Base-by-base conservation (phyloP, 2,888 invertebrate genomes). In the Tiliacea aurago region DNA sequence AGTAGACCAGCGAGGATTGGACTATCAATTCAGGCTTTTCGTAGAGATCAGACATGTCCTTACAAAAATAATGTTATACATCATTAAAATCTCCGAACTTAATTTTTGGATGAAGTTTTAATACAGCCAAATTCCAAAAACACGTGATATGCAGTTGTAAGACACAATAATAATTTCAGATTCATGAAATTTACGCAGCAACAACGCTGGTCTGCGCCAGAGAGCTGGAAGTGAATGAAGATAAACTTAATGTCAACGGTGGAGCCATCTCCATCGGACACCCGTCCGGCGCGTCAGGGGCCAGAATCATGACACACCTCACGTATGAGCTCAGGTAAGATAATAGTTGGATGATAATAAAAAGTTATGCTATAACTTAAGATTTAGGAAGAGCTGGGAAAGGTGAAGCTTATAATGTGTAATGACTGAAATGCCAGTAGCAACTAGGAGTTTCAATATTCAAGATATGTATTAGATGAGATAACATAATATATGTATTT, bases 241-340 rank as follows among this genome's bases (percentile, higher is more conserved):
- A 97, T 81, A 99, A 98, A 91, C 95, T 99, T 83, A 99, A 99
- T 93, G 98, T 99, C 5, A 98, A 99, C 93, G 99, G 99, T 41
- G 99, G 99, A 70, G 99, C 99, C 72, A 98, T 99, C 90, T 99
- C 99, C 58, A 91, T 99, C 78, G 99, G 99, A n/a, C 99, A 99
- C 96, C 99, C 99, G 6, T 96, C 99, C n/a, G 99, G 97, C 49
- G 99, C 99, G 13, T 98, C 99, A 47, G 99, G 99, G 10, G 97
- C 98, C 18, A 97, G 99, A 91, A 70, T 76, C 2, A 63, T 76
- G 23, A 45, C 76, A 20, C 43, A 76, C 45, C 76, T 76, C n/a
- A 63, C 51, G 4, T 18, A 76, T 47, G 76, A 76, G 3, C 76
- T 76, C 13, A 76, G 76, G 76, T 76, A 76, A 15, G 56, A 41